A percentile compares a stretch with the other conserved stretches of the same genome.
Conservation (phyloP, 2,797 vertebrate genomes). For the Acestrorhynchus altus region DNA sequence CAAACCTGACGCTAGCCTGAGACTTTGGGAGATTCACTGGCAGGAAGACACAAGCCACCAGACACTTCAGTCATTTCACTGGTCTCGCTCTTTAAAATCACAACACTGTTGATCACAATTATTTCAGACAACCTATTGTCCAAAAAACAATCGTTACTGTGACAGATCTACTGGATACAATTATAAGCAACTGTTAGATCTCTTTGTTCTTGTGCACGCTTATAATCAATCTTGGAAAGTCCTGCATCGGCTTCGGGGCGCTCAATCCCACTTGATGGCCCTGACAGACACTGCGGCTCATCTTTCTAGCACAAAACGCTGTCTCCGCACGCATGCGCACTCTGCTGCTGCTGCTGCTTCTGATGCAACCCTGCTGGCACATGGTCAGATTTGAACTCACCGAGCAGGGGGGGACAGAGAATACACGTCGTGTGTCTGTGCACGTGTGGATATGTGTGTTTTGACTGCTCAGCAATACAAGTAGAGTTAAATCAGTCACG, state of each 20-base stretch:
- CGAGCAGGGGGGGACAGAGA: neutral
- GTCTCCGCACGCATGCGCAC: neutral
- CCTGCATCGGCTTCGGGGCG: neutral
- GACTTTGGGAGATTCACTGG: too few relatives aligned
- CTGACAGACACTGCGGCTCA: neutral
- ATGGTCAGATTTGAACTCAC: neutral
- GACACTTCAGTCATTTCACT: too few relatives aligned
- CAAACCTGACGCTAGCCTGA: too few relatives aligned
- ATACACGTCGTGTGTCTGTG: neutral
- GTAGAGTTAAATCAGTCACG: slow-evolving; percentile 26
- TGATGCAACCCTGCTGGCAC: slow-evolving; percentile 22
- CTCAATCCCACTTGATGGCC: neutral
- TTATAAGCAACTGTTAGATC: too few relatives aligned
- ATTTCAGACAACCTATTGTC: too few relatives aligned
- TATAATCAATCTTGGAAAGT: neutral
- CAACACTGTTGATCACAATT: too few relatives aligned
- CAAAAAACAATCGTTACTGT: too few relatives aligned
- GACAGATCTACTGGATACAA: too few relatives aligned
- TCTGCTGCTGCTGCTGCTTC: neutral
- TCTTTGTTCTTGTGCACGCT: neutral
- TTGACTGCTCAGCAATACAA: slow-evolving; percentile 11
- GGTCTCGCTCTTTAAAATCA: too few relatives aligned
- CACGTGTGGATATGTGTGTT: neutral
- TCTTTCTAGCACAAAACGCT: neutral
- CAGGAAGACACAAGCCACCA: too few relatives aligned